Percentiles rank a stretch among this genome's conserved stretches.
phyloP scores from a whole-genome alignment of 2,888 invertebrate genomes.

The Andricus quercusramuli region DNA sequence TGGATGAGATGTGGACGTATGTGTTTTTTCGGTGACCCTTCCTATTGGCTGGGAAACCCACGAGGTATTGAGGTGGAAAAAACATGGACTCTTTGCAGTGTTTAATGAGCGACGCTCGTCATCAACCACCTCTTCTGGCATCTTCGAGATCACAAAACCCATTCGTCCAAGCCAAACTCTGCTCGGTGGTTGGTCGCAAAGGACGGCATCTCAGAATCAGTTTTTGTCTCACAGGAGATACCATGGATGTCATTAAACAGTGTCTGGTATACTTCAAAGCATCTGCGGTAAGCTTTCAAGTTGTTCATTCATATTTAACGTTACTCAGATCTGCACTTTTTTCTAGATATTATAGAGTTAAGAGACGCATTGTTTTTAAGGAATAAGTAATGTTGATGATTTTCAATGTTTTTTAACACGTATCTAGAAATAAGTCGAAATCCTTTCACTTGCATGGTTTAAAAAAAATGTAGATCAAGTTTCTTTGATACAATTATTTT shows the following conservation, averaged over 20 bases:
- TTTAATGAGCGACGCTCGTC: conserved; percentile 86
- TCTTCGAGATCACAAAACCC: conserved; percentile 84
- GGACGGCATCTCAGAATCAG: conserved; percentile 92
- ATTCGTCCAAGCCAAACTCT: conserved; percentile 87
- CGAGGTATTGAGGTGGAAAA: conserved; percentile 55
- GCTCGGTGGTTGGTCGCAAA: conserved; percentile 87
- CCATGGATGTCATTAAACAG: conserved; percentile 96
- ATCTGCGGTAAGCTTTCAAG: conserved; percentile 88
- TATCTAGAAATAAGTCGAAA: too few relatives aligned
- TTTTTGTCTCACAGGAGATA: conserved; percentile 93
- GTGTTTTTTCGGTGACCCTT: conserved; percentile 5
- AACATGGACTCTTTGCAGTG: conserved; percentile 91
- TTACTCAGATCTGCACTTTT: neutral
- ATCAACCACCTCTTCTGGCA: conserved; percentile 84
- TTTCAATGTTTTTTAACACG: too few relatives aligned
- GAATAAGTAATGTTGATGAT: too few relatives aligned
- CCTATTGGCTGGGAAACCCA: conserved; percentile 8
- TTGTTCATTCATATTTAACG: neutral
- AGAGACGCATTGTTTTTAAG: neutral
- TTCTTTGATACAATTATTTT: too few relatives aligned
- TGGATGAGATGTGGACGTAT: conserved; percentile 14
- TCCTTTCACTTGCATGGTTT: too few relatives aligned
- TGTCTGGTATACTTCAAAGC: conserved; percentile 95
- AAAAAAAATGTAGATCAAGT: too few relatives aligned
- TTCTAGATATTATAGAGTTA: neutral